These are phyloP conservation scores for Drosophila equinoxialis DNA, from an alignment of 1,140 invertebrate genomes.

Conservation along the genomic window DNA sequence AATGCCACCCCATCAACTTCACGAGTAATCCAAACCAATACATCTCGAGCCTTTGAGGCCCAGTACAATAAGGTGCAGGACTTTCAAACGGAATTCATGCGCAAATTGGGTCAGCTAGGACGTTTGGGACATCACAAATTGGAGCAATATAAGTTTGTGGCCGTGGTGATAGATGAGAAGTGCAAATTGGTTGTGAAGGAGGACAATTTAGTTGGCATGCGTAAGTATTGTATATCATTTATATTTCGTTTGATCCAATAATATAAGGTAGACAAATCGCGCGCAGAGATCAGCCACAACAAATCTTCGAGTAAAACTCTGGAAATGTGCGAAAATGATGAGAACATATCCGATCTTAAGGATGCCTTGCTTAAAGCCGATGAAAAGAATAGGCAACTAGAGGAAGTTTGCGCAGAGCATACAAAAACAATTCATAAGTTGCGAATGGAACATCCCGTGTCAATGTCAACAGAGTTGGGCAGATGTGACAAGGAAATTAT, in stretches of 20 bases:
- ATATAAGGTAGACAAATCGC: neutral
- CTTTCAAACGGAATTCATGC: constrained; percentile 51
- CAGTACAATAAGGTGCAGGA: constrained; percentile 37
- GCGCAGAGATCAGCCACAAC: constrained; percentile 13
- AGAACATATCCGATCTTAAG: constrained; percentile 5
- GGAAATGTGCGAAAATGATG: neutral
- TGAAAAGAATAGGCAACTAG: neutral
- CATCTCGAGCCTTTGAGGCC: constrained; percentile 1
- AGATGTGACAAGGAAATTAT: neutral
- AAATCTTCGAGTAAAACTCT: too few relatives aligned
- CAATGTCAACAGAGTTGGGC: too few relatives aligned
- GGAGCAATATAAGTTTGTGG: constrained; percentile 50
- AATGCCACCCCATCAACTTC: neutral
- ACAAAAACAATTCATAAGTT: neutral
- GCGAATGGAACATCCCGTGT: neutral
- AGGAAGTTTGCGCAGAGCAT: neutral
- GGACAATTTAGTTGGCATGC: constrained; percentile 39
- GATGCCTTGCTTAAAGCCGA: neutral
- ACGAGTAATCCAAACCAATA: neutral
- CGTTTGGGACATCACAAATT: neutral
- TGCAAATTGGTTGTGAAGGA: constrained; percentile 44
- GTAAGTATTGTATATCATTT: constrained; percentile 50
- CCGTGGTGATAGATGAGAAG: constrained; percentile 35
- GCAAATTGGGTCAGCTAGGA: constrained; percentile 17
- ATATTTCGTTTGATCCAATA: neutral